phyloP scores from a whole-genome alignment of 1,140 invertebrate species.

The Procambarus clarkii region DNA sequence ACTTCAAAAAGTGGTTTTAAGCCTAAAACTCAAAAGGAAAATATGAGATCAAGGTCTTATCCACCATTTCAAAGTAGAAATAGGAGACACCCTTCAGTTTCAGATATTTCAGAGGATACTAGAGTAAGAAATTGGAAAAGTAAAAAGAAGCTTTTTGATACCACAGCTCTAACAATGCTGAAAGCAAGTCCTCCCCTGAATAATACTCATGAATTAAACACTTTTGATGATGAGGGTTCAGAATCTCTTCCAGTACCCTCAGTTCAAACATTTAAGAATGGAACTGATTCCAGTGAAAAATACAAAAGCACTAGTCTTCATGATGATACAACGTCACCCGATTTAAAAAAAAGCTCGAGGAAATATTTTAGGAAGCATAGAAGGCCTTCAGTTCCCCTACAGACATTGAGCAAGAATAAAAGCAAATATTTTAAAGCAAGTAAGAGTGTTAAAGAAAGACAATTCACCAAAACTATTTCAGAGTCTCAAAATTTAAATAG shows the following conservation, averaged over 20 bases:
- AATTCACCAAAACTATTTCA: background rate
- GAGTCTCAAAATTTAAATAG: background rate
- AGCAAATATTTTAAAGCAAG: background rate
- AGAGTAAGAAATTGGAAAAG: background rate
- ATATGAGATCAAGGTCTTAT: background rate
- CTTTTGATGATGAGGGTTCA: background rate
- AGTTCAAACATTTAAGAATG: too few species aligned
- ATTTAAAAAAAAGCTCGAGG: background rate
- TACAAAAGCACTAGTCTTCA: background rate
- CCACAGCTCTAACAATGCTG: background rate
- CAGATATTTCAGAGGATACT: background rate
- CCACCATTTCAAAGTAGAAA: background rate
- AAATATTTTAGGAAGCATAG: background rate
- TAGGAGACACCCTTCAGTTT: background rate
- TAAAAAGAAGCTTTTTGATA: slow-evolving; percentile 17
- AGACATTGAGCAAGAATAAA: background rate
- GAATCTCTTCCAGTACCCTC: background rate
- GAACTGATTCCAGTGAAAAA: background rate
- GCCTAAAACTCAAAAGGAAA: background rate
- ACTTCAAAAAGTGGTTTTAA: background rate
- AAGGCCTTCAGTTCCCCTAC: background rate
- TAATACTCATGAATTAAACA: background rate
- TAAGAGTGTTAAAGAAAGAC: background rate
- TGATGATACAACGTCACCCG: background rate
- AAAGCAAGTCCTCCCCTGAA: background rate